These are phyloP conservation scores for Plutella xylostella DNA, from an alignment of 2,888 invertebrate species.

Conservation along the genomic window DNA sequence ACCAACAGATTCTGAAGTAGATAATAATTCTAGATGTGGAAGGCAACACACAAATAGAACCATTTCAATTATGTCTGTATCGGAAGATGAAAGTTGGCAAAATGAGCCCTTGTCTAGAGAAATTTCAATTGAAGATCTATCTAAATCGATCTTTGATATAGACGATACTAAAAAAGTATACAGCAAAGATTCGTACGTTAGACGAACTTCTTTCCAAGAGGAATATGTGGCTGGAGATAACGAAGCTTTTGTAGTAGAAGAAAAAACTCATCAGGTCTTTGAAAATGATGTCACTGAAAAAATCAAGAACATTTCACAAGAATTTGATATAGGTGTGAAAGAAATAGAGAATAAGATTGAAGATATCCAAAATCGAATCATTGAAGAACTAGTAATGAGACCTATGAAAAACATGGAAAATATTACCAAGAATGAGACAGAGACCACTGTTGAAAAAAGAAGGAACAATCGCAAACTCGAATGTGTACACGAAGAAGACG, in stretches of 20 bases:
- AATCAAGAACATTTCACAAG: slow-evolving; percentile 55
- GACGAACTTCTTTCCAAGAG: slow-evolving; percentile 61
- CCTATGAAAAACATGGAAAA: slow-evolving; percentile 42
- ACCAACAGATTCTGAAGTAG: slow-evolving; percentile 65
- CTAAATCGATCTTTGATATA: slow-evolving; percentile 62
- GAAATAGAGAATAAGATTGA: slow-evolving; percentile 39
- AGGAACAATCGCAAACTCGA: slow-evolving; percentile 38
- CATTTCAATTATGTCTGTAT: slow-evolving; percentile 75
- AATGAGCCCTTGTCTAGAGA: slow-evolving; percentile 68
- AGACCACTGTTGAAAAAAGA: slow-evolving; percentile 48
- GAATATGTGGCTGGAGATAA: slow-evolving; percentile 48
- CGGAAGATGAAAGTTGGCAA: slow-evolving; percentile 73
- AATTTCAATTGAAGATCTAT: slow-evolving; percentile 69
- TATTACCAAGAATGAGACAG: slow-evolving; percentile 51
- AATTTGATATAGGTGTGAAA: slow-evolving; percentile 50
- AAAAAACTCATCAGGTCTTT: slow-evolving; percentile 53
- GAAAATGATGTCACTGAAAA: slow-evolving; percentile 62
- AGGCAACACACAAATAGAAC: slow-evolving; percentile 55
- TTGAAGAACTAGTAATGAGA: slow-evolving; percentile 54
- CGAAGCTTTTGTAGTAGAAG: slow-evolving; percentile 46
- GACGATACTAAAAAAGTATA: slow-evolving; percentile 62
- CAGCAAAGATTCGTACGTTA: slow-evolving; percentile 57
- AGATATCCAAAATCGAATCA: slow-evolving; percentile 50
- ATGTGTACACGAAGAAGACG: slow-evolving; percentile 62
- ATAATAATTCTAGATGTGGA: slow-evolving; percentile 43